Percentiles rank a stretch among this genome's conserved stretches.
These are phyloP conservation scores for Cynodonichthys magdalenae DNA, from an alignment of 2,797 vertebrate species.

Conservation along the genomic window DNA sequence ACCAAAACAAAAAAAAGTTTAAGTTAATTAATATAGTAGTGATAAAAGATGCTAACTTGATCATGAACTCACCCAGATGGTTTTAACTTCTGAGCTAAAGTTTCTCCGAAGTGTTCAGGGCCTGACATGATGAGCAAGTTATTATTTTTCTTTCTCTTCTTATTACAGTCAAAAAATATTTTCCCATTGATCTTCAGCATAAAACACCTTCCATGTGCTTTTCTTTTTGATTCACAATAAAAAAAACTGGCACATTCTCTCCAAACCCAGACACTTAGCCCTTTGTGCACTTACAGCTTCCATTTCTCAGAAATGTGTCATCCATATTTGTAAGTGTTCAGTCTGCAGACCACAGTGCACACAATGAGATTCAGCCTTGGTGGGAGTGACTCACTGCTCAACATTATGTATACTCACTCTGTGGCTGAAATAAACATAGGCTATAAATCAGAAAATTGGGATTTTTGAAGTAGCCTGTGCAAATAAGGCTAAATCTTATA, in stretches of 20 bases:
- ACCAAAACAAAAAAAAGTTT: no score
- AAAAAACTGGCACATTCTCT: constrained; percentile 33
- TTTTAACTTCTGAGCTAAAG: constrained; percentile 23
- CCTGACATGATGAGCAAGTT: neutral
- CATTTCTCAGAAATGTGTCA: constrained; percentile 50
- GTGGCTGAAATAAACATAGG: constrained; percentile 3
- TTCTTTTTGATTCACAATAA: constrained; percentile 46
- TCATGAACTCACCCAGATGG: constrained; percentile 10
- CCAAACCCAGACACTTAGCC: constrained; percentile 45
- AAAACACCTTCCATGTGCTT: constrained; percentile 24
- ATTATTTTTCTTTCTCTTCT: neutral
- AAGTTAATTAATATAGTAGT: constrained; percentile 27
- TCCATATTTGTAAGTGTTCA: constrained; percentile 34
- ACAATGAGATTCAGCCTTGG: constrained; percentile 52
- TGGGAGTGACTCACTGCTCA: constrained; percentile 49
- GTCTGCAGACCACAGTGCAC: constrained; percentile 44
- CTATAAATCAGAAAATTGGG: constrained; percentile 6
- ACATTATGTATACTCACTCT: constrained; percentile 15
- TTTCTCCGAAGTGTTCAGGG: constrained; percentile 7
- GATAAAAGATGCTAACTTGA: constrained; percentile 31
- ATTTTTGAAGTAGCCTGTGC: constrained; percentile 9
- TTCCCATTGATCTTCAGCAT: constrained; percentile 20
- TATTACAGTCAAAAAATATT: constrained; percentile 12
- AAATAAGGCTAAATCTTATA: neutral
- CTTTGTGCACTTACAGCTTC: constrained; percentile 44